phyloP scores from a whole-genome alignment of 2,113 vertebrate genomes.

The Odocoileus virginianus region DNA sequence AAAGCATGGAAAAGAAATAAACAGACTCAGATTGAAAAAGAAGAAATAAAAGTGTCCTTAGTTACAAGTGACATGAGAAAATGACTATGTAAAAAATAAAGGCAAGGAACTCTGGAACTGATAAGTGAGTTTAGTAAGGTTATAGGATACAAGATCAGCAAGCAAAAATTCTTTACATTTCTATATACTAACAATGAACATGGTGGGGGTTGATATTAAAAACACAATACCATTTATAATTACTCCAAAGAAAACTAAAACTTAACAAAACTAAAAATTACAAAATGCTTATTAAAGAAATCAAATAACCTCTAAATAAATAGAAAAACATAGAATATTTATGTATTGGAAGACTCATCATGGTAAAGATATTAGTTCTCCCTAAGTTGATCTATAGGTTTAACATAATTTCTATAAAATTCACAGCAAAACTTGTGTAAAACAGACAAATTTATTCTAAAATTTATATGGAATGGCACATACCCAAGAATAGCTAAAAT shows the following conservation, averaged over 20 bases:
- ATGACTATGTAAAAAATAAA: neutral
- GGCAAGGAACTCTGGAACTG: neutral
- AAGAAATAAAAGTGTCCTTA: neutral
- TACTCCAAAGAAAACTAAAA: neutral
- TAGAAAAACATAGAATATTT: neutral
- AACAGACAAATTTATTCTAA: neutral
- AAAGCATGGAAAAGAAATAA: neutral
- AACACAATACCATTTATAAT: neutral
- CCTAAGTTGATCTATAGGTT: neutral
- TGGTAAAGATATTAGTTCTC: neutral
- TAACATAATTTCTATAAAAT: neutral
- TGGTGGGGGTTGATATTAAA: neutral
- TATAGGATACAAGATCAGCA: neutral
- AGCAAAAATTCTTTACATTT: neutral
- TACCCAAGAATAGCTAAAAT: neutral
- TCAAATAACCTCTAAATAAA: neutral
- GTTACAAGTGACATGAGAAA: neutral
- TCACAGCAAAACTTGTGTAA: neutral
- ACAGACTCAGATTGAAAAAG: neutral
- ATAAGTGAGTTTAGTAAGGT: neutral
- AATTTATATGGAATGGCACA: neutral
- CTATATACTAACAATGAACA: neutral
- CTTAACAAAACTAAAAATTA: neutral
- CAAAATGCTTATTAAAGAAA: neutral
- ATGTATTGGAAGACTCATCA: neutral